A percentile compares a stretch with the other conserved stretches of the same genome.
Conservation (phyloP, 2,113 vertebrate genomes). For the Galeopterus variegatus region DNA sequence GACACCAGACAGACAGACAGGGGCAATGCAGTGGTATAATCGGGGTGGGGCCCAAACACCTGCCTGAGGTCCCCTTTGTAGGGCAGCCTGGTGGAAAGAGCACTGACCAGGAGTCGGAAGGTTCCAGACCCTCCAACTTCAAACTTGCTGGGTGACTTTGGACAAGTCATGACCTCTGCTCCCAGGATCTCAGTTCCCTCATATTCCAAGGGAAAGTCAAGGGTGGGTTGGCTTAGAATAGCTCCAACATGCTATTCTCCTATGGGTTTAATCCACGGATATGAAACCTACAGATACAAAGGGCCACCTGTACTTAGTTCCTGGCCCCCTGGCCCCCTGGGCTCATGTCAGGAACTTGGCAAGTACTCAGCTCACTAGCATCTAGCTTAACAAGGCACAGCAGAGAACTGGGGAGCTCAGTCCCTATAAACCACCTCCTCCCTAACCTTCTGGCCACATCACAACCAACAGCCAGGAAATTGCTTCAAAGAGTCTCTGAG, state of each 20-base stretch:
- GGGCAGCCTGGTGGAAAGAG: not conserved
- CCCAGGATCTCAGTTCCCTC: not conserved
- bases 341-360: not conserved
- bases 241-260: not conserved
- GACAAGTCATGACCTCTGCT: not conserved
- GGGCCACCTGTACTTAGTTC: not conserved
- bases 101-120: not conserved
- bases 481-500: not conserved
- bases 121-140: not conserved
- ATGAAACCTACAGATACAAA: too few relatives aligned
- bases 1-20: not conserved
- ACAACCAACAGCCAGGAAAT: not conserved
- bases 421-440: not conserved
- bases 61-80: not conserved
- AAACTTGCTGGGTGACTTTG: not conserved
- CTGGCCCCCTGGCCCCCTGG: not conserved
- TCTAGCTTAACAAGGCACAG: not conserved
- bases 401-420: not conserved
- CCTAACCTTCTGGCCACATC: not conserved
- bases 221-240: not conserved
- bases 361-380: not conserved
- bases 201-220: not conserved
- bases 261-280: not conserved
- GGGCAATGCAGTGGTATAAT: accelerated
- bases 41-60: not conserved